These are phyloP conservation scores for Anoncus sp. DNA, from an alignment of 2,888 invertebrate genomes.

Conservation along the genomic window DNA sequence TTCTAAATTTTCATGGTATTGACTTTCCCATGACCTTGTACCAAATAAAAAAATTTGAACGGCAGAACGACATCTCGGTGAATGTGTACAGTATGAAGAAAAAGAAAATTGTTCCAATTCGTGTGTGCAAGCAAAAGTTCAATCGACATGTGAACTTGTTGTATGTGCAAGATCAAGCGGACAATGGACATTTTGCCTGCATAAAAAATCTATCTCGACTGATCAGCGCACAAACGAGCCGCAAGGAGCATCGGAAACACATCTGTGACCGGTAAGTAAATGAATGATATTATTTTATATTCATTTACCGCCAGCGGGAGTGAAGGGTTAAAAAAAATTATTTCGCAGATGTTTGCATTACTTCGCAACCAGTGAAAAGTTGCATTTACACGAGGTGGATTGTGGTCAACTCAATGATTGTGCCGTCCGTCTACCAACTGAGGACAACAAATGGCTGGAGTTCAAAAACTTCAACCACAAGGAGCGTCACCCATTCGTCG, in stretches of 20 bases:
- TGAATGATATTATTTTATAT: too few relatives aligned
- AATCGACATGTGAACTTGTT: background rate
- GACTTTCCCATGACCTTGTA: too few relatives aligned
- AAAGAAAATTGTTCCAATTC: background rate
- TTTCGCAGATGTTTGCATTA: slow-evolving; percentile 9
- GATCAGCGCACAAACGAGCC: background rate
- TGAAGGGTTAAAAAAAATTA: too few relatives aligned
- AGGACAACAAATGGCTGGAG: slow-evolving; percentile 2
- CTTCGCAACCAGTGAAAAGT: background rate
- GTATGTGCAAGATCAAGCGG: background rate
- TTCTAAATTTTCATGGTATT: too few relatives aligned
- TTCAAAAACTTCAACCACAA: background rate
- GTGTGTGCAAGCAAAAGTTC: background rate
- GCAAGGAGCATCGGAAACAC: background rate
- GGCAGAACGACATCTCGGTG: too few relatives aligned
- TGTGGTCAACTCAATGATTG: slow-evolving; percentile 2
- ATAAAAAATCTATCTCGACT: background rate
- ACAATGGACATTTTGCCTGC: background rate
- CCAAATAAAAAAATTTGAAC: background rate
- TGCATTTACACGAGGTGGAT: background rate
- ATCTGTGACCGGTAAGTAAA: background rate
- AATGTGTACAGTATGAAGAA: background rate
- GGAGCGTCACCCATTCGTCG: too few relatives aligned
- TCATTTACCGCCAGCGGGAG: too few relatives aligned
- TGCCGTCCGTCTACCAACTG: background rate